A percentile compares a stretch with the other conserved stretches of the same genome.
Conservation (phyloP, 2,888 invertebrate species). For the Clunio marinus region DNA sequence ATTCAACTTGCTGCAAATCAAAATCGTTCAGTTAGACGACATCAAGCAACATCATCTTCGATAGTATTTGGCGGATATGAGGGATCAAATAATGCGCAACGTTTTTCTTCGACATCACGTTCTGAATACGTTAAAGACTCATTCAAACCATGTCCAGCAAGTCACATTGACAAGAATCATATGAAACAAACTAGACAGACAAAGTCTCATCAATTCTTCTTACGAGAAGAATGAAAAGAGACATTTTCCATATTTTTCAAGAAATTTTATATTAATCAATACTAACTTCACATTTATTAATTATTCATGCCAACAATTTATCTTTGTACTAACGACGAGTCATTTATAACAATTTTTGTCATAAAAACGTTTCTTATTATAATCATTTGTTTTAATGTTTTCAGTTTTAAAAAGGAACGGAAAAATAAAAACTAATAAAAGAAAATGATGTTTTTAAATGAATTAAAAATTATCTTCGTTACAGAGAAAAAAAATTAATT, state of each 20-base stretch:
- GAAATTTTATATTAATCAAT: no score
- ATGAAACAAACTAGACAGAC: slow-evolving; percentile 32
- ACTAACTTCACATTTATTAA: neutral
- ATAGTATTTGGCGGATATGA: slow-evolving; percentile 30
- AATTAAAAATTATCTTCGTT: no score
- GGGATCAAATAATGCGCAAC: neutral
- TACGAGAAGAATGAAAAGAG: slow-evolving; percentile 11
- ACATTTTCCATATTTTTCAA: no score
- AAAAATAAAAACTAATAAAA: no score
- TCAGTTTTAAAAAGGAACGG: no score
- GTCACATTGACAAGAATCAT: slow-evolving; percentile 34
- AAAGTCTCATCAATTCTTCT: slow-evolving; percentile 32
- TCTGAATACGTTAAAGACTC: slow-evolving; percentile 28
- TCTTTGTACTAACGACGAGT: neutral
- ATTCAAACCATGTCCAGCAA: slow-evolving; percentile 34
- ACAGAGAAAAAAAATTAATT: no score
- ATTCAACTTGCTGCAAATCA: slow-evolving; percentile 10
- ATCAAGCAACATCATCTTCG: slow-evolving; percentile 24
- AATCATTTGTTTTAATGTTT: no score
- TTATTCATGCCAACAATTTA: neutral
- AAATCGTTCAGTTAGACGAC: slow-evolving; percentile 33
- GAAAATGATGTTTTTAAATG: no score
- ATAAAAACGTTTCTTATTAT: no score
- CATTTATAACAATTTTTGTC: neutral
- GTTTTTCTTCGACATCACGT: slow-evolving; percentile 17